Conservation (phyloP, 2,888 invertebrate species). For the Pristionchus exspectatus region DNA sequence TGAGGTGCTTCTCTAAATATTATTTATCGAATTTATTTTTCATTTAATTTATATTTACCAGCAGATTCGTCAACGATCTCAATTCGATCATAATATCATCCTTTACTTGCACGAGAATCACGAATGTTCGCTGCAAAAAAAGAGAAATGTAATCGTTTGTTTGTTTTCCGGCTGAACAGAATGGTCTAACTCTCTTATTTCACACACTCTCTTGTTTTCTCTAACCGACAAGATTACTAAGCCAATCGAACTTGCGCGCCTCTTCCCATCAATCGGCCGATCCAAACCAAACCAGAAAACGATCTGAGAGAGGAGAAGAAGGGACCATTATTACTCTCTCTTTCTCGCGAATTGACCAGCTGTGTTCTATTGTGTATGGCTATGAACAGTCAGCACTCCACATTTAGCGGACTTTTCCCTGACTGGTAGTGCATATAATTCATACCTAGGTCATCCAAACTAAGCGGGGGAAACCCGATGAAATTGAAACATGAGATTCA, state of each 20-base stretch:
- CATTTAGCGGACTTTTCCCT: background rate
- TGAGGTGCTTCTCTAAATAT: constrained; percentile 27
- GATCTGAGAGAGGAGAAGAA: constrained; percentile 26
- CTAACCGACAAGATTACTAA: background rate
- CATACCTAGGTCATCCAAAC: background rate
- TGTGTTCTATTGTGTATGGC: background rate
- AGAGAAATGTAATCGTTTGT: background rate
- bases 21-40: background rate
- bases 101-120: constrained; percentile 58
- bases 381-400: background rate
- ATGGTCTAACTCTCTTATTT: background rate
- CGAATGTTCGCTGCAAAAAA: constrained; percentile 61
- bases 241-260: background rate
- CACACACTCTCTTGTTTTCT: background rate
- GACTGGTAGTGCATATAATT: background rate
- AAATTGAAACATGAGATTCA: constrained; percentile 44
- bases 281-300: constrained; percentile 44
- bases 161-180: background rate
- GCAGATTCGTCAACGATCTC: constrained; percentile 61
- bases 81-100: constrained; percentile 61
- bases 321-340: constrained; percentile 38
- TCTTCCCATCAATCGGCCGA: constrained; percentile 12
- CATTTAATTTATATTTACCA: constrained; percentile 54
- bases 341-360: background rate
- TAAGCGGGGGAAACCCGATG: background rate